Evolutionary conservation across 2,113 vertebrate genomes (phyloP), one percentile per base, ranked within the genome.

Genomic region (Dermatemys mawii): DNA sequence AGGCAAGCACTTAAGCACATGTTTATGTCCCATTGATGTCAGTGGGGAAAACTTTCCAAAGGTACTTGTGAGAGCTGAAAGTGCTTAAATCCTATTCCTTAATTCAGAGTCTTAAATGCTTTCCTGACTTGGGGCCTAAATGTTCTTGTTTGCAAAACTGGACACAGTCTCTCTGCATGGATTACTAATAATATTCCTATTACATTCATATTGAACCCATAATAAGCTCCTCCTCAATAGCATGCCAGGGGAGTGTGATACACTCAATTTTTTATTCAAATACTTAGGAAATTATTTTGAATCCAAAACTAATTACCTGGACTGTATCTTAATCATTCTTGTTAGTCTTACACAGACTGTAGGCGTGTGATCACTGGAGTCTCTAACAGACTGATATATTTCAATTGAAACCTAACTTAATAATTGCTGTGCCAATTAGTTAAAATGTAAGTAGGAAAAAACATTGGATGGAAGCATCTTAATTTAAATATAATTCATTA

Each of bases 401-500:
- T 97, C 88, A 96, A 96, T 96, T 97, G 95, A 95, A 96, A 95
- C 1, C 0, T 96, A 96, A 97, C 87, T 92, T 97, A 96, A 96
- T 97, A 88, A 97, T 94, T 97, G 88, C 79, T 93, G 67, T 78
- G 91, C 50, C 87, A 97, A 97, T 98, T 97, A 98, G 80, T 95
- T 93, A 96, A 98, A 97, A 96, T 91, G 86, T 91, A 97, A 88
- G 86, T 89, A 90, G 82, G 48, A 96, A 93, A 97, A 97, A 95
- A 92, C 90, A 94, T 86, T 96, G 84, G 78, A 95, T 88, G 84
- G 80, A 98, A 96, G 95, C 93, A 82, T 97, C 89, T 96, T 97
- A 96, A 98, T 97, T 97, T 97, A 95, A 92, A 97, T 82, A 81
- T 95, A 98, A 98, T 96, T 93, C 94, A 97, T 97, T 98, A 97